Evolutionary conservation across 2,888 invertebrate genomes (phyloP).

Genomic region (Tenthredo mesomela): DNA sequence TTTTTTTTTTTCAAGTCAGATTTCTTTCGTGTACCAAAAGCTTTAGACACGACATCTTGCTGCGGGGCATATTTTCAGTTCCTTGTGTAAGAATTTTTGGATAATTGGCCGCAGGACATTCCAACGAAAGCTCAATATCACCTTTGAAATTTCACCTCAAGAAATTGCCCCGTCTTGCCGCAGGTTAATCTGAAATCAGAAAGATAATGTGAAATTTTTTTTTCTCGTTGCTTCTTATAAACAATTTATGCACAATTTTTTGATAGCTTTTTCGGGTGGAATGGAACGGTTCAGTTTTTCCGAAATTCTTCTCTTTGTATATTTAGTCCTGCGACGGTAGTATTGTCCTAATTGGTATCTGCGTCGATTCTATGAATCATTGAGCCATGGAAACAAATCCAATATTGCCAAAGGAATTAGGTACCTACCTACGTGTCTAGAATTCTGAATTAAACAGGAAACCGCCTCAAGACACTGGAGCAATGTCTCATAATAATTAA

Average conservation of each 20-base stretch:
- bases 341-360: not conserved
- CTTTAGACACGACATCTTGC: constrained; percentile 50
- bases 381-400: not conserved
- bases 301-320: not conserved
- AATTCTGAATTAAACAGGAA: not conserved
- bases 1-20: constrained; percentile 52
- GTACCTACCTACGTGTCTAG: not conserved
- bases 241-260: not conserved
- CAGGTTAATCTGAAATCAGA: constrained; percentile 9
- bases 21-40: constrained; percentile 54
- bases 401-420: not conserved
- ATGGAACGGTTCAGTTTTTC: not conserved
- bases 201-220: not conserved
- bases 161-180: not conserved
- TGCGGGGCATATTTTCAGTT: constrained; percentile 16
- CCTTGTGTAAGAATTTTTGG: not conserved
- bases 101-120: not conserved
- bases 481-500: constrained; percentile 37
- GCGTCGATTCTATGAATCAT: not conserved
- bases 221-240: no score
- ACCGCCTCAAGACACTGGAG: not conserved
- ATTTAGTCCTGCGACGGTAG: not conserved
- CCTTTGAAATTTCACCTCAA: not conserved
- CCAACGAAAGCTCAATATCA: not conserved
- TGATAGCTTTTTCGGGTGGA: not conserved